Evolutionary conservation across 2,113 vertebrate species (phyloP), one percentile per base, ranked within the genome.

Genomic region (Oreochromis spilurus): DNA sequence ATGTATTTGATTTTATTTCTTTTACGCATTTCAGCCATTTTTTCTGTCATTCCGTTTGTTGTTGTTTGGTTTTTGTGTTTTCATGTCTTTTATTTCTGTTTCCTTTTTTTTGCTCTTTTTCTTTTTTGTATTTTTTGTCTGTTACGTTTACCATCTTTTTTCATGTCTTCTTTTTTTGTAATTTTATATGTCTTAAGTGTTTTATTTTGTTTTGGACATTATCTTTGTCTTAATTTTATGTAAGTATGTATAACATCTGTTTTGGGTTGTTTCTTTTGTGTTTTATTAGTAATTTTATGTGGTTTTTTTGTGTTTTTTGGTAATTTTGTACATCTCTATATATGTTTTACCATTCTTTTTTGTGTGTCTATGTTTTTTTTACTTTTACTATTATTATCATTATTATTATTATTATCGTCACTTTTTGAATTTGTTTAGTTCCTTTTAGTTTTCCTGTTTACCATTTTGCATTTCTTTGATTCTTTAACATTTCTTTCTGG

Each of bases 341-440:
- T 5, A 10, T 9, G 9, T 53, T 54, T 54, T 21, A 6, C 52
- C 9, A 21, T 54, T 53, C 52, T 10, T 21, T 53, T 53, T 54
- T 21, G 52, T 54, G 19, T 12, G 9, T 54, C 3, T 54, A 1
- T 14, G 43, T 45, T 52, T 52, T 52, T 50, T 52, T 52, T 2
- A 17, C 3, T 45, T 14, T 45, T 14, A 6, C 0, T 45, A 13
- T 5, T 13, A 13, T 3, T 40, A 1, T 5, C 5, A 1, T 5
- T 3, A 43, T 36, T 9, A 36, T 36, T 36, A 40, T 2, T 43
- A 6, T 43, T 1, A 48, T 48, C 0, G 7, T 50, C 14, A 50
- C 7, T 50, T 48, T 48, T 17, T 50, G 7, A 50, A 17, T 50
- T 50, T 17, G 45, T 50, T 50, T 52, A 9, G 4, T 52, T 45